Evolutionary conservation across 2,888 invertebrate species (phyloP).

Genomic region (Oscheius onirici): DNA sequence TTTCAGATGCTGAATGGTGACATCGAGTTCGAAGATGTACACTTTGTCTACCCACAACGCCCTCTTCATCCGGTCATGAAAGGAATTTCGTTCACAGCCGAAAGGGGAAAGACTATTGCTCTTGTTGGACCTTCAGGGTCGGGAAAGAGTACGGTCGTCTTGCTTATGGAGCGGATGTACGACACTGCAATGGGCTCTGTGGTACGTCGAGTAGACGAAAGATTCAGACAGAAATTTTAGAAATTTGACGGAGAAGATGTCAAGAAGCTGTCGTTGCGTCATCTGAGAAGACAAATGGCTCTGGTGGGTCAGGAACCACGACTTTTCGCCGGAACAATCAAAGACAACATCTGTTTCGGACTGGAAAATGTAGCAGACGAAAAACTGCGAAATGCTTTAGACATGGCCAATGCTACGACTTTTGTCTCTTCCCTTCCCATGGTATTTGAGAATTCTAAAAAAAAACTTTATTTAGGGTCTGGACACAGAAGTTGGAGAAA

Average conservation of each 20-base stretch:
- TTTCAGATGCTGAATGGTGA: constrained; percentile 67
- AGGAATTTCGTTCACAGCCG: constrained; percentile 19
- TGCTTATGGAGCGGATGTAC: constrained; percentile 72
- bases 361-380: constrained; percentile 34
- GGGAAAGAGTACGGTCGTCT: constrained; percentile 73
- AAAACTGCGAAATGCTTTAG: constrained; percentile 44
- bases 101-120: constrained; percentile 60
- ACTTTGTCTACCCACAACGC: constrained; percentile 72
- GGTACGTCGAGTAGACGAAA: constrained; percentile 35
- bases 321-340: constrained; percentile 72
- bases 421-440: constrained; percentile 51
- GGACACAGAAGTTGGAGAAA: constrained; percentile 39
- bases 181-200: constrained; percentile 68
- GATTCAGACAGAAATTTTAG: constrained; percentile 25
- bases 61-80: constrained; percentile 40
- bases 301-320: constrained; percentile 62
- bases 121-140: constrained; percentile 73
- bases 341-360: constrained; percentile 49
- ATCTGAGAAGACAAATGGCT: constrained; percentile 55
- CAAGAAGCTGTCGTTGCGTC: constrained; percentile 36
- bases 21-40: constrained; percentile 70
- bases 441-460: constrained; percentile 77
- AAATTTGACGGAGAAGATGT: constrained; percentile 45
- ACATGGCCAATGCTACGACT: constrained; percentile 47
- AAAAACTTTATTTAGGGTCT: constrained; percentile 80